Base-by-base conservation (phyloP, 2,888 invertebrate genomes). In the Cenopis cana region DNA sequence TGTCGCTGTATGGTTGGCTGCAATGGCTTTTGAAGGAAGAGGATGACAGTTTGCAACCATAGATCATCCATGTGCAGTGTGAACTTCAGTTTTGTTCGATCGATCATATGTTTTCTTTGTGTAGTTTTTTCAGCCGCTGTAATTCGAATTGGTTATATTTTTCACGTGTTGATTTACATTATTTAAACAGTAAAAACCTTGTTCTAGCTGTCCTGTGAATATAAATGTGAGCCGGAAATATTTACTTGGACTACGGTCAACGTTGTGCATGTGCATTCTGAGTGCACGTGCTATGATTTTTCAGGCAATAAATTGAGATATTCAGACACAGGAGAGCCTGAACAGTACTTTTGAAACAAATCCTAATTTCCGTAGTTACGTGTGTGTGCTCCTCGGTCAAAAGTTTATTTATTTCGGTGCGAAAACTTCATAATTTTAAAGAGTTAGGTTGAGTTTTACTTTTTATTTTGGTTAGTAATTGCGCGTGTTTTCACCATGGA, bases 41-140 rank as follows among this genome's bases (percentile, higher is more conserved):
- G 82, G 69, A 79, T 82, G 85, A 81, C 81, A 82, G 78, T 62
- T 71, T 73, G 67, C 55, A 54, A 78, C 83, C 89, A 90, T 88
- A 89, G 90, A 91, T 86, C 89, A 74, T 88, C 87, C 93, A 92
- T 93, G 92, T 93, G 93, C 93, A 92, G 92, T 93, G 92, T 93
- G 93, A 92, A 92, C 87, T 90, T 90, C 87, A 89, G 85, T 85
- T 89, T 78, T 80, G 81, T 81, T 88, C 92, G 88, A 93, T 93
- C 93, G 93, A 93, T 93, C 93, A 93, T 93, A 93, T 93, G 93
- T 93, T 93, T 93, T 93, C 93, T 93, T 93, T 93, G 93, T 93
- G 90, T 91, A 90, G 89, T 88, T 91, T 91, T 91, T 90, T 91
- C 90, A 91, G 91, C 90, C 89, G 89, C 91, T 91, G 90, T 89